phyloP scores from a whole-genome alignment of 2,888 invertebrate genomes.

The Pristionchus japonicus region DNA sequence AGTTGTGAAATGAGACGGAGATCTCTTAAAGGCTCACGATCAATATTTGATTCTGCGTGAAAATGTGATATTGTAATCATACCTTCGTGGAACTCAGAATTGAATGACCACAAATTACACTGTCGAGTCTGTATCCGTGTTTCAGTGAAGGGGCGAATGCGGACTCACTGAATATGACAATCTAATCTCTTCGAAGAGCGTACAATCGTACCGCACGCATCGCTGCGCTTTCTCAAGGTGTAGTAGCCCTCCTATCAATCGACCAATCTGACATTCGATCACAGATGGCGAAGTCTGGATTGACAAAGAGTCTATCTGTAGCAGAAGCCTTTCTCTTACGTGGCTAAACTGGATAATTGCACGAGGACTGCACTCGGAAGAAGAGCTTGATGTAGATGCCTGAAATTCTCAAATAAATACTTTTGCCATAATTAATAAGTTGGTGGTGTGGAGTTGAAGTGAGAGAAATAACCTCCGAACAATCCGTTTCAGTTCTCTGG shows the following conservation, averaged over 20 bases:
- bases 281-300: background rate
- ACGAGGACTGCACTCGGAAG: background rate
- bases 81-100: background rate
- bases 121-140: background rate
- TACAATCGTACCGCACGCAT: background rate
- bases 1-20: background rate
- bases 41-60: too few species aligned
- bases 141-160: background rate
- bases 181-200: too few species aligned
- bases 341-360: too few species aligned
- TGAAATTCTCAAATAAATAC: background rate
- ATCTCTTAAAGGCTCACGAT: background rate
- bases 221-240: conserved; percentile 17
- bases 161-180: background rate
- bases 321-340: too few species aligned
- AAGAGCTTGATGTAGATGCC: background rate
- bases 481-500: background rate
- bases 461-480: background rate
- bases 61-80: too few species aligned
- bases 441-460: too few species aligned
- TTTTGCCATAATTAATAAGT: too few species aligned
- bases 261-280: background rate
- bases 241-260: background rate
- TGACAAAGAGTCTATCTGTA: too few species aligned
- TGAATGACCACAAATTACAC: background rate